Evolutionary conservation across 2,797 vertebrate genomes (phyloP), one percentile per base, ranked within the genome.

Genomic region (Erpetoichthys calabaricus): DNA sequence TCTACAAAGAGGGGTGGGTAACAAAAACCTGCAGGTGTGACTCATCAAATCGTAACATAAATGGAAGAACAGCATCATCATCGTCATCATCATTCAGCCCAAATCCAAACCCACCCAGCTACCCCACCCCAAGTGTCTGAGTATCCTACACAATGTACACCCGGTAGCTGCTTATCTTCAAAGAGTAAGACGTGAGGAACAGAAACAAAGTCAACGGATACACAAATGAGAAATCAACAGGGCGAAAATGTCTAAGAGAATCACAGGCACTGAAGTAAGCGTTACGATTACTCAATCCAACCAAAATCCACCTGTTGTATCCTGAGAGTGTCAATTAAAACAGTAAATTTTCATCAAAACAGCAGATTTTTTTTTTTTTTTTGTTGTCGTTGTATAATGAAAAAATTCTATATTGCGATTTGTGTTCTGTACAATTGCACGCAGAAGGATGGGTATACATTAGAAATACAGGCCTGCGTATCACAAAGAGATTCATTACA

Each of bases 321-420:
- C 93, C 94, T 96, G 93, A 97, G 93, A 94, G 91, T 83, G 83
- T 89, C 85, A 90, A 86, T 90, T 85, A 82, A 76, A 94, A 89
- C 71, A 85, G 74, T 83, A 88, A 87, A 86, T 84, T 80, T 85
- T 84, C 72, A 84, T 87, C 80, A 87, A 59, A 58, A 85, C 86
- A 93, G 88, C 70, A 66, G 78, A 86, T 74, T 78, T 81, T 76
- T 74, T 76, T 68, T 74, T 78, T 81, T 76, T 74, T 76, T 68
- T 82, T 80, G 80, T 80, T 89, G 76, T 88, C 96, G 95, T 78
- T 89, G 91, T 95, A 97, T 91, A 95, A 80, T 81, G 75, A 76
- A 83, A 80, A 68, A 81, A 67, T 60, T 77, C 75, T 70, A 81
- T 85, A 86, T 81, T 79, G 82, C 73, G 79, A 85, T 76, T 82